phyloP scores from a whole-genome alignment of 1,140 invertebrate genomes.

The Globodera ellingtonae region DNA sequence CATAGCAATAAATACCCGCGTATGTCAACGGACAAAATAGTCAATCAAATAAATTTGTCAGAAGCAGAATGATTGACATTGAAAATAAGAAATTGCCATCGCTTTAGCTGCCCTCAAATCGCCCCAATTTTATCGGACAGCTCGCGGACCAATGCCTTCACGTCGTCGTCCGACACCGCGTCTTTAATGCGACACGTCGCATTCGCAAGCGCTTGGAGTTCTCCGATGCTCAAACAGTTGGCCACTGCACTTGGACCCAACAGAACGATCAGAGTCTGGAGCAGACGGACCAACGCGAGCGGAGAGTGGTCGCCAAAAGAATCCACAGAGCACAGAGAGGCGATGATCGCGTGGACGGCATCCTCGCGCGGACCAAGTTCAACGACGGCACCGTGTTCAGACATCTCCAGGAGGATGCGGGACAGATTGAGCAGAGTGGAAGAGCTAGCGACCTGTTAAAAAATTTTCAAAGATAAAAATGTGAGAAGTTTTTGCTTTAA shows the following conservation, averaged over 20 bases:
- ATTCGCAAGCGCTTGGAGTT: not conserved
- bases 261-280: constrained; percentile 34
- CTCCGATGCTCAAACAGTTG: not conserved
- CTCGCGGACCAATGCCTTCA: constrained; percentile 27
- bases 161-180: constrained; percentile 30
- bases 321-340: constrained; percentile 20
- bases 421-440: constrained; percentile 51
- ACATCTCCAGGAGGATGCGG: constrained; percentile 30
- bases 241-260: not conserved
- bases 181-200: constrained; percentile 31
- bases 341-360: constrained; percentile 46
- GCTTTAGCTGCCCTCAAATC: constrained; percentile 2
- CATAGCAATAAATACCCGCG: too few species aligned
- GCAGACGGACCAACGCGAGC: constrained; percentile 46
- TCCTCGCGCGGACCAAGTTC: constrained; percentile 60
- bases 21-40: not conserved
- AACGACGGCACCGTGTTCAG: constrained; percentile 35
- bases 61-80: not conserved
- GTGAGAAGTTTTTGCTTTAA: constrained; percentile 7
- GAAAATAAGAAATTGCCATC: not conserved
- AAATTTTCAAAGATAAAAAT: not conserved
- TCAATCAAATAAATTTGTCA: not conserved
- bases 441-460: constrained; percentile 50
- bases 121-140: constrained; percentile 25
- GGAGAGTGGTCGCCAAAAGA: constrained; percentile 37